phyloP scores from a whole-genome alignment of 2,888 invertebrate species.

The Lamellibrachia columna region DNA sequence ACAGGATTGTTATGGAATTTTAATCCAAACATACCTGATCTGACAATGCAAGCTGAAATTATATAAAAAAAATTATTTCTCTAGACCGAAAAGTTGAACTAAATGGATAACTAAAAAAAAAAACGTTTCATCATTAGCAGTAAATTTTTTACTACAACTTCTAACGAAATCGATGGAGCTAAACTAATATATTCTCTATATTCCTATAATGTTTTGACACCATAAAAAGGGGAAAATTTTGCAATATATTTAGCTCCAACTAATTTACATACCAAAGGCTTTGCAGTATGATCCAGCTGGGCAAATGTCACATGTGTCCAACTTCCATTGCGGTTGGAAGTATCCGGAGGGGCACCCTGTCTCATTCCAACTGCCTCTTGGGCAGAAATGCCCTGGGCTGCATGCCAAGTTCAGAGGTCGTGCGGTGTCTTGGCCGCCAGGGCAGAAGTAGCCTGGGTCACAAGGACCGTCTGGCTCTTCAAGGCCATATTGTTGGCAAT shows the following conservation, averaged over 20 bases:
- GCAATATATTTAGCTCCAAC: neutral
- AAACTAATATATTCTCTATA: neutral
- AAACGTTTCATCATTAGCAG: too few relatives aligned
- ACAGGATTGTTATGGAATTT: too few relatives aligned
- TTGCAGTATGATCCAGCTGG: slow-evolving; percentile 61
- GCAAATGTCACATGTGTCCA: slow-evolving; percentile 56
- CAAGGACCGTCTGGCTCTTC: slow-evolving; percentile 52
- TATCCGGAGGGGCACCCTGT: slow-evolving; percentile 63
- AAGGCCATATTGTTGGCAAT: slow-evolving; percentile 58
- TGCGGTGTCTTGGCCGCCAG: slow-evolving; percentile 55
- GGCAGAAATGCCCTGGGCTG: slow-evolving; percentile 63
- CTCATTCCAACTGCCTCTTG: slow-evolving; percentile 57
- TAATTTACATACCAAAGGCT: slow-evolving; percentile 49
- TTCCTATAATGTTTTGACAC: neutral
- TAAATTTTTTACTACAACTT: neutral
- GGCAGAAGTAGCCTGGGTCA: slow-evolving; percentile 60
- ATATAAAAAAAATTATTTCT: too few relatives aligned
- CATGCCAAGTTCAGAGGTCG: slow-evolving; percentile 53
- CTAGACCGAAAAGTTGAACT: too few relatives aligned
- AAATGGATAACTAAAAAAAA: too few relatives aligned
- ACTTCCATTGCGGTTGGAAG: slow-evolving; percentile 58
- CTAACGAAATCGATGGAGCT: neutral
- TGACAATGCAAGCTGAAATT: too few relatives aligned
- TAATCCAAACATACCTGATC: too few relatives aligned
- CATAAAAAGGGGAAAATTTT: neutral